Conservation (phyloP, 30 jellyfish, hydroid and myxozoan species). For the Cassiopea andromeda region DNA sequence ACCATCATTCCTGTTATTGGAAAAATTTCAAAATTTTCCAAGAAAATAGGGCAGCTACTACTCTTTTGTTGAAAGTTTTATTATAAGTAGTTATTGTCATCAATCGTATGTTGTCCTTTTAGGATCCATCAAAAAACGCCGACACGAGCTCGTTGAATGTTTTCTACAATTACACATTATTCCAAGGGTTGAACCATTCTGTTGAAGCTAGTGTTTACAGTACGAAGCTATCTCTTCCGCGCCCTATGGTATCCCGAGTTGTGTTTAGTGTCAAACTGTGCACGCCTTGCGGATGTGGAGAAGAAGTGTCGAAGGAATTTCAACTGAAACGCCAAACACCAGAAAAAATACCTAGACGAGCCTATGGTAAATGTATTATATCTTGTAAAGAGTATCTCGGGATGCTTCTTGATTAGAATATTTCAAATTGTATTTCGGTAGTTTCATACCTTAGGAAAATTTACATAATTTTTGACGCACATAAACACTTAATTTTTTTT, state of each 20-base stretch:
- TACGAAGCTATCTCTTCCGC: not conserved
- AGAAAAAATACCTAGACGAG: not conserved
- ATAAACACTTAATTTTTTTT: too few species aligned
- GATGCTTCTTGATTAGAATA: too few species aligned
- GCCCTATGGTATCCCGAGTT: not conserved
- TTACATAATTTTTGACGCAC: too few species aligned
- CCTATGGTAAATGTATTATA: not conserved
- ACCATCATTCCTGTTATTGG: too few species aligned
- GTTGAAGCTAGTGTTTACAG: not conserved
- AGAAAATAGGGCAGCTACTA: too few species aligned
- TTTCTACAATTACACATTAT: not conserved
- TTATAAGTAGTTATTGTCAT: not conserved
- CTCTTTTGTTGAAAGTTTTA: too few species aligned
- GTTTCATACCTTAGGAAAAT: too few species aligned
- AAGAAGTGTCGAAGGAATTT: not conserved
- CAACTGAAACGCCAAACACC: not conserved
- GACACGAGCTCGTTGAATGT: not conserved
- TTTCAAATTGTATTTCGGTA: too few species aligned
- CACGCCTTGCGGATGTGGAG: conserved; percentile 12
- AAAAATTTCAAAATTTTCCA: too few species aligned
- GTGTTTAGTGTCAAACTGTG: conserved; percentile 1
- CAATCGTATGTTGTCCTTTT: not conserved
- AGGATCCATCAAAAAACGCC: not conserved
- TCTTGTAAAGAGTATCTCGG: not conserved
- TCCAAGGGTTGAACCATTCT: not conserved